phyloP scores from a whole-genome alignment of 2,113 vertebrate genomes.

The Jaculus jaculus region DNA sequence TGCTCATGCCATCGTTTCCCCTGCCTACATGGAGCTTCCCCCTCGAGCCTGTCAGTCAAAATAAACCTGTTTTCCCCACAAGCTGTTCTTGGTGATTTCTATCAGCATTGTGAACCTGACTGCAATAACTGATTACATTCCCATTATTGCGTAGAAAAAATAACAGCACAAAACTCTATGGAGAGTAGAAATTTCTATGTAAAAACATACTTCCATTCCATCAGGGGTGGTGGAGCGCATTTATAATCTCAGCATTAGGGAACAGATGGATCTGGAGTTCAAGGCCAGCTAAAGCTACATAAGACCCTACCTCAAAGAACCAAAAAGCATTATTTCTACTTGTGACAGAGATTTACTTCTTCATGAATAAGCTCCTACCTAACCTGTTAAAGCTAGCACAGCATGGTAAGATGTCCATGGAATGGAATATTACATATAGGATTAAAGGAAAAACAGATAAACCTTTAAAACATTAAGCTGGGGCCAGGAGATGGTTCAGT shows the following conservation, averaged over 20 bases:
- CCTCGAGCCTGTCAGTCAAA: no score
- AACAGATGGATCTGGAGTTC: not conserved
- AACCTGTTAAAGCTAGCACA: conserved; percentile 23
- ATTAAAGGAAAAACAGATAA: not conserved
- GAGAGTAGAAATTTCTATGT: conserved; percentile 27
- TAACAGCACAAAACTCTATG: not conserved
- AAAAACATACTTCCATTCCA: conserved; percentile 2
- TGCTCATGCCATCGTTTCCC: no score
- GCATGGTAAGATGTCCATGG: not conserved
- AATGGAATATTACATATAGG: not conserved
- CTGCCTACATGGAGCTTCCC: no score
- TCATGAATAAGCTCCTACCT: not conserved
- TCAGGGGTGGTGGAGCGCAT: not conserved
- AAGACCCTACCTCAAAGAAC: not conserved
- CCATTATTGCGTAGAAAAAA: not conserved
- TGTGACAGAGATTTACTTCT: not conserved
- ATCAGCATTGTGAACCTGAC: no score
- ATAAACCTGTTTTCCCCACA: no score
- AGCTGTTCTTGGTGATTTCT: no score
- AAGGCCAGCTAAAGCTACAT: not conserved
- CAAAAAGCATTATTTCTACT: not conserved
- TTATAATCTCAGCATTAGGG: not conserved
- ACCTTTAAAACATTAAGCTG: not conserved
- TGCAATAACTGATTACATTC: not conserved
- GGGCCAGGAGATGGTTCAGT: no score